Percentiles rank a stretch among this genome's conserved stretches.
These are phyloP conservation scores for Eospalax fontanierii DNA, from an alignment of 2,797 vertebrate species.

Conservation along the genomic window DNA sequence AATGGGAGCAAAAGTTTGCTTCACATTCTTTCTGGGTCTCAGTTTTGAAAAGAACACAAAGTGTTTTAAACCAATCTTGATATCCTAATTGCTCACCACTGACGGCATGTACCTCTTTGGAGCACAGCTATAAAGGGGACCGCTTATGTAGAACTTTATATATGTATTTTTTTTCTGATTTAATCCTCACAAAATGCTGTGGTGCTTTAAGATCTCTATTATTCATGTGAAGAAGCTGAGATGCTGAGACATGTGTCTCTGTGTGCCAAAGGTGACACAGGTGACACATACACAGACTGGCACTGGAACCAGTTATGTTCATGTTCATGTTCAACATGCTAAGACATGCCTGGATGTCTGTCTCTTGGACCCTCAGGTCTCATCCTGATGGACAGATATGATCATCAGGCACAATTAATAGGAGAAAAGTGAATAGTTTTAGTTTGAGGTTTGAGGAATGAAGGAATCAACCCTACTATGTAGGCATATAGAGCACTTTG, in stretches of 20 bases:
- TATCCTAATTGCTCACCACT: not conserved
- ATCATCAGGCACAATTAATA: not conserved
- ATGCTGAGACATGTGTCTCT: not conserved
- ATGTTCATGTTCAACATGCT: rapidly evolving
- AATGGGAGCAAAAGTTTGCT: not conserved
- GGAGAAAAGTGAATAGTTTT: not conserved
- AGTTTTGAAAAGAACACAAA: not conserved
- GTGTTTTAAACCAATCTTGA: not conserved
- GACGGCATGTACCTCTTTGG: not conserved
- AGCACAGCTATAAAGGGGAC: not conserved
- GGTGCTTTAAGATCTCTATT: not conserved
- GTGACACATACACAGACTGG: not conserved
- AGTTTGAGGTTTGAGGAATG: not conserved
- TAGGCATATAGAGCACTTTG: not conserved
- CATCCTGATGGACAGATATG: not conserved
- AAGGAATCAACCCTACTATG: not conserved
- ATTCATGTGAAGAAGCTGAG: not conserved
- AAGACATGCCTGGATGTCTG: not conserved
- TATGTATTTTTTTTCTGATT: not conserved
- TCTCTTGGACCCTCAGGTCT: not conserved
- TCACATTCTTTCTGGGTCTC: not conserved
- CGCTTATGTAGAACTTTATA: not conserved
- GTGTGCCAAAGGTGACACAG: not conserved
- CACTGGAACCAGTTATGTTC: not conserved
- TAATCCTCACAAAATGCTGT: not conserved